Base-by-base conservation (phyloP, 2,888 invertebrate genomes). In the Apamea epomidion region DNA sequence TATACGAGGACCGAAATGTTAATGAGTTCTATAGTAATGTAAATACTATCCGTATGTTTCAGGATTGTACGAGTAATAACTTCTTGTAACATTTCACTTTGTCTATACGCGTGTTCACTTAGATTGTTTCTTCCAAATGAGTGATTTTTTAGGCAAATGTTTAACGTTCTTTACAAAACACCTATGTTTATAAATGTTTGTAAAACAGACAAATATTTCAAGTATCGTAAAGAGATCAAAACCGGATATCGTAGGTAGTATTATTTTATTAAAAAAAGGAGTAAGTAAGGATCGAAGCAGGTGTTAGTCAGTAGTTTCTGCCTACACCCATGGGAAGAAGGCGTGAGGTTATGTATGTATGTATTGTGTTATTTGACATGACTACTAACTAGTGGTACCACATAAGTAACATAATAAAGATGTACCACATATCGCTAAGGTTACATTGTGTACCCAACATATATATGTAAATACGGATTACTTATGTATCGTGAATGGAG, bases 381-480 rank as follows among this genome's bases (percentile, higher is more conserved):
- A 37, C 14, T 12, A 65, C 12, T 2, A 25, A 21, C 12, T 42
- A 42, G 12, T 18, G 25, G 14, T 6, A 29, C 45, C 45, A 51
- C 37, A 5, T 29, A 25, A 60, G 29, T 45, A 42, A 45, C 64
- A 32, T 37, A 21, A 3, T 64, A 48, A n/a, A 37, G n/a, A 45
- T 12, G 42, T 74, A 29, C 7, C 58, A 37, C 81, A 18, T 42
- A 45, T 18, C n/a, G 60, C 68, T 62, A 5, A 25, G 48, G 62
- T 60, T 77, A 68, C 81, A 32, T 62, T 58, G 60, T 73, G 67
- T 84, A 74, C 70, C 10, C 18, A 54, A 48, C 65, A 86, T 70
- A 83, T 83, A 80, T 78, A 86, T 80, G 83, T 68, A 80, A 86
- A 83, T 83, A 71, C 45, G 68, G 18, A 12, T 45, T 60, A 32